Conservation (phyloP, 2,888 invertebrate genomes). For the Harmothoe impar region DNA sequence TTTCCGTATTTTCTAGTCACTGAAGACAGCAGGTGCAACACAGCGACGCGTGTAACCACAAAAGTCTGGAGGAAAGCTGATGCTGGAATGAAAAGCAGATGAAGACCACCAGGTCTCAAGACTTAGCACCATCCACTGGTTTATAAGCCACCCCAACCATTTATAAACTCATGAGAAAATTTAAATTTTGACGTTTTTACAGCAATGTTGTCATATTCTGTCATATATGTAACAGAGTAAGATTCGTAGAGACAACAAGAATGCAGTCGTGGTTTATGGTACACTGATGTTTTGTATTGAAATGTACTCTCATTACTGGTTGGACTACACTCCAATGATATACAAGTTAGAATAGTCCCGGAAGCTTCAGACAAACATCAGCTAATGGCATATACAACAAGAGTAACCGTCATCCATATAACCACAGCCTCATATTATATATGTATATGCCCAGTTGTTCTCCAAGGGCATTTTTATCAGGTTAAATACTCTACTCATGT, state of each 20-base stretch:
- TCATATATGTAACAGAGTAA: neutral
- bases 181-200: too few species aligned
- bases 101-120: neutral
- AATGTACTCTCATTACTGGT: neutral
- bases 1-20: constrained; percentile 23
- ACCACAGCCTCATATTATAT: too few species aligned
- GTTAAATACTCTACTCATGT: too few species aligned
- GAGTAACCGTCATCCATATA: too few species aligned
- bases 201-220: too few species aligned
- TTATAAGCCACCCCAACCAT: neutral
- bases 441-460: too few species aligned
- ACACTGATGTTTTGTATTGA: neutral
- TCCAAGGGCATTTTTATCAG: too few species aligned
- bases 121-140: neutral
- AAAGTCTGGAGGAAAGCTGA: too few species aligned
- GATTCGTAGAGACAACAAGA: neutral
- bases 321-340: neutral
- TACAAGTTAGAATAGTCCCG: too few species aligned
- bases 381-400: too few species aligned
- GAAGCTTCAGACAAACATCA: too few species aligned
- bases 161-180: neutral
- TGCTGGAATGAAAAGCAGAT: neutral
- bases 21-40: constrained; percentile 33
- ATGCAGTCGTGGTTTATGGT: neutral
- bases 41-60: constrained; percentile 23